phyloP scores from a whole-genome alignment of 35 echinoderm and acorn worm species.

The Eucidaris tribuloides region DNA sequence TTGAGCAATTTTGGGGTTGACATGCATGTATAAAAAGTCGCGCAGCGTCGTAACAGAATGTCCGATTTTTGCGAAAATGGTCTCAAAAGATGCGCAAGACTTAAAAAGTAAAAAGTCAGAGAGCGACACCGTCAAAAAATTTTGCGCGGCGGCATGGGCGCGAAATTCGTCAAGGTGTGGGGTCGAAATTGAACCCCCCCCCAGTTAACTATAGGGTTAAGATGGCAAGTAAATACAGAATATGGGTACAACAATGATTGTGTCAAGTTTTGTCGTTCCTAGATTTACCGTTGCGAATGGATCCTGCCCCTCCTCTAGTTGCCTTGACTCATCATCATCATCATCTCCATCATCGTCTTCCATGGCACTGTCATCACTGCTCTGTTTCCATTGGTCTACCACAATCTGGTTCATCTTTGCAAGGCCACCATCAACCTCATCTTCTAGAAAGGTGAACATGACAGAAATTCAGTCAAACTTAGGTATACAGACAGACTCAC shows the following conservation, averaged over 20 bases:
- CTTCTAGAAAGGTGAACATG: background rate
- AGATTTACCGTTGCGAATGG: conserved; percentile 12
- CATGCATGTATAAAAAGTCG: no score
- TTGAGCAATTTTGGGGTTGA: no score
- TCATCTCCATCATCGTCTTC: background rate
- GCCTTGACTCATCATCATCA: background rate
- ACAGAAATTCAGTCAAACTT: no score
- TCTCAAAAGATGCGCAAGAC: no score
- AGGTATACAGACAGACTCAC: no score
- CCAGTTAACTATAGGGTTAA: background rate
- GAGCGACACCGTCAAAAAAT: no score
- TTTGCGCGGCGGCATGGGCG: background rate
- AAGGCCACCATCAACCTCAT: conserved; percentile 6
- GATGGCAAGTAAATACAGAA: background rate
- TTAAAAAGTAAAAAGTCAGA: no score
- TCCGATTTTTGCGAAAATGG: no score
- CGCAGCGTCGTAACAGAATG: no score
- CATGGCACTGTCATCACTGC: background rate
- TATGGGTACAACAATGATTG: background rate
- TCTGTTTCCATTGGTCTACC: background rate
- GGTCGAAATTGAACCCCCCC: background rate
- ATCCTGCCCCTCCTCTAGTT: background rate
- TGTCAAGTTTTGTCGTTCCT: background rate
- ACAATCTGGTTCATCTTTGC: background rate
- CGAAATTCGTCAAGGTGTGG: background rate